These are phyloP conservation scores for Serranus cabrilla DNA, from an alignment of 2,797 vertebrate genomes.

Conservation along the genomic window DNA sequence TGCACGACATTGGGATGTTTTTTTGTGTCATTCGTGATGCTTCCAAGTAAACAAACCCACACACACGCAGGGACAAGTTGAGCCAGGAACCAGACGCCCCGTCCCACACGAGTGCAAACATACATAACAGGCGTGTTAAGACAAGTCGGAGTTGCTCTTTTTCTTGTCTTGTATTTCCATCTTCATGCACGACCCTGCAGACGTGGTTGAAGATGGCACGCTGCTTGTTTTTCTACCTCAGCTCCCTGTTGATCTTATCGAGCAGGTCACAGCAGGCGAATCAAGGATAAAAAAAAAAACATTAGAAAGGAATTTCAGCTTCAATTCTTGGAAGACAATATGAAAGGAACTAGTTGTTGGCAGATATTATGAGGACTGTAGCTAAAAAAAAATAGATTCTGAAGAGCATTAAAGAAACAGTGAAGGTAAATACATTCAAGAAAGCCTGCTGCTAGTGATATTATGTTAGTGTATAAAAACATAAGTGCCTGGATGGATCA, in stretches of 20 bases:
- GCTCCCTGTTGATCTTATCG: too few relatives aligned
- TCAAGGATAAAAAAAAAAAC: too few relatives aligned
- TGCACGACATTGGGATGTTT: rapidly evolving
- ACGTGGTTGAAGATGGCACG: background rate
- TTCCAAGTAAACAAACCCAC: background rate
- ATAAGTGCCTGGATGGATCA: too few relatives aligned
- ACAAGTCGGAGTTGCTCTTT: background rate
- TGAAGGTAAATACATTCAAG: background rate
- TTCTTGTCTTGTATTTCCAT: background rate
- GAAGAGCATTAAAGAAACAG: background rate
- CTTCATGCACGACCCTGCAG: background rate
- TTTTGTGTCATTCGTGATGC: rapidly evolving
- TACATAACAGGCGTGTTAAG: background rate
- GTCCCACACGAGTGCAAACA: slow-evolving; percentile 4
- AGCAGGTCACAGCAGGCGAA: too few relatives aligned
- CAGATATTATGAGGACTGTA: too few relatives aligned
- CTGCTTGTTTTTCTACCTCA: too few relatives aligned
- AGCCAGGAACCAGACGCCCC: background rate
- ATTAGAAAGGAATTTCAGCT: too few relatives aligned
- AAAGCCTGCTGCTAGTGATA: background rate
- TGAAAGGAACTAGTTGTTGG: too few relatives aligned
- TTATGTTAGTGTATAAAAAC: background rate
- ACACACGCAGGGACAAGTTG: slow-evolving; percentile 22
- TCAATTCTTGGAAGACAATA: too few relatives aligned
- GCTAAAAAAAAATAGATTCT: background rate